Evolutionary conservation across 2,113 vertebrate species (phyloP).

Genomic region (Cynopterus brachyotis): DNA sequence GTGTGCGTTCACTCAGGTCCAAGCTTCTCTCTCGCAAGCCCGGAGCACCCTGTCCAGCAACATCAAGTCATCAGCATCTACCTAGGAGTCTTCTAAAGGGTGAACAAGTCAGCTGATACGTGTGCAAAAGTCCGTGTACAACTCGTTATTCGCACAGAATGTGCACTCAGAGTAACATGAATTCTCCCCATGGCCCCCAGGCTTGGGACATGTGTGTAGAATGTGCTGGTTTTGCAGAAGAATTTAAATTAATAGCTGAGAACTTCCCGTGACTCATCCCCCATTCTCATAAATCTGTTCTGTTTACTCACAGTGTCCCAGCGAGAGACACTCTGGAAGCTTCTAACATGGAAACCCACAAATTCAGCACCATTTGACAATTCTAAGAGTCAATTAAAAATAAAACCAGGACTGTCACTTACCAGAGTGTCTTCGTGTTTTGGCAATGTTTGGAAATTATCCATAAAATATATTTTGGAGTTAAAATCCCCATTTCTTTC

Average conservation of each 20-base stretch:
- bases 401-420: constrained; percentile 27
- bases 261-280: constrained; percentile 78
- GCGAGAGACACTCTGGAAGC: constrained; percentile 50
- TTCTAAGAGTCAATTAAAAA: constrained; percentile 73
- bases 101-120: neutral
- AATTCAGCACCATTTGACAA: constrained; percentile 52
- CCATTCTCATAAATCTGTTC: constrained; percentile 73
- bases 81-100: neutral
- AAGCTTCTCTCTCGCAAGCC: neutral
- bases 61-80: neutral
- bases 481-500: neutral
- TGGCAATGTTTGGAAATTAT: constrained; percentile 42
- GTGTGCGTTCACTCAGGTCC: neutral
- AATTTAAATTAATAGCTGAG: constrained; percentile 82
- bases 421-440: neutral
- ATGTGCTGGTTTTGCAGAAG: constrained; percentile 72
- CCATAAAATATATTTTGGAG: constrained; percentile 43
- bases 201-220: constrained; percentile 53
- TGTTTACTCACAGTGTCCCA: constrained; percentile 69
- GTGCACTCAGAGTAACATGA: constrained; percentile 65
- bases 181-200: constrained; percentile 70
- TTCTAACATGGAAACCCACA: constrained; percentile 64
- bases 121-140: neutral
- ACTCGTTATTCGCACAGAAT: neutral
- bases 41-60: neutral